Conservation (phyloP, 2,797 vertebrate genomes). For the Pangasius macronema region DNA sequence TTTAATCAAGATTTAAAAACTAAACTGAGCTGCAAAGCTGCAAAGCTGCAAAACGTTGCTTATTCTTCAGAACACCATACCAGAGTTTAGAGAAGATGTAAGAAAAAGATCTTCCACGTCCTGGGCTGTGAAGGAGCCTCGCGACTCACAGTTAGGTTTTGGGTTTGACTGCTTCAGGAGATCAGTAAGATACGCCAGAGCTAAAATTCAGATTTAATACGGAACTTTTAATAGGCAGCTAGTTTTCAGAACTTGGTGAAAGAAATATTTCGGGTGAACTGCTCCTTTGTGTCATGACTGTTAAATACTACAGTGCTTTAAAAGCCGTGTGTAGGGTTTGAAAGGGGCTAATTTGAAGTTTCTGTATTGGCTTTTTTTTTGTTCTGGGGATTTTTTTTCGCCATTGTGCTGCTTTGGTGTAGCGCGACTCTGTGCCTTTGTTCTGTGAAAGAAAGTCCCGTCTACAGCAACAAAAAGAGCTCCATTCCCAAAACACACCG, state of each 20-base stretch:
- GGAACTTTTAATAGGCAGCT: neutral
- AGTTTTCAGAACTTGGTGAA: neutral
- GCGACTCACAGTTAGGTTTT: neutral
- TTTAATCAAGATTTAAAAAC: neutral
- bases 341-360: neutral
- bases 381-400: neutral
- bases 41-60: neutral
- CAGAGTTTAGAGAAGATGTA: neutral
- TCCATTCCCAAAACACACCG: neutral
- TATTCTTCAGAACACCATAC: neutral
- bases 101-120: neutral
- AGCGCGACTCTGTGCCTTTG: neutral
- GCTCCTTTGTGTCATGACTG: neutral
- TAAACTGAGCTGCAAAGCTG: neutral
- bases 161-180: neutral
- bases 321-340: neutral
- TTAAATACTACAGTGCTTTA: neutral
- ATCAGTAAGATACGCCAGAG: neutral
- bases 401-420: neutral
- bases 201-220: neutral
- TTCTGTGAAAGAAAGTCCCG: neutral
- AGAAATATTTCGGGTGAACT: neutral
- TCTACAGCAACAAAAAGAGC: neutral
- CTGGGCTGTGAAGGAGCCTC: neutral
- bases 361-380: neutral